phyloP scores from a whole-genome alignment of 2,113 vertebrate genomes.

The Callithrix jacchus region DNA sequence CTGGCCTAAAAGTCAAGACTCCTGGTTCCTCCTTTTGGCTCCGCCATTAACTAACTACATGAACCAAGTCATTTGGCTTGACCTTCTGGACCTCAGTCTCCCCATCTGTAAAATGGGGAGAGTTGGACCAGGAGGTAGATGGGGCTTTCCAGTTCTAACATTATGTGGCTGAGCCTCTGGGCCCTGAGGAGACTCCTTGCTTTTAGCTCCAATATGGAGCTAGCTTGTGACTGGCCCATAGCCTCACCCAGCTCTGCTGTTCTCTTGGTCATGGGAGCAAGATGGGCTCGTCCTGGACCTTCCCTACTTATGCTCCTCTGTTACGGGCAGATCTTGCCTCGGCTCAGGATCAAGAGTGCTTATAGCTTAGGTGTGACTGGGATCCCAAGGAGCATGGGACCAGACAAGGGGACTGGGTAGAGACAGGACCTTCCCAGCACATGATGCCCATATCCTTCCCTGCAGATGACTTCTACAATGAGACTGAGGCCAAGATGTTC shows the following conservation, averaged over 20 bases:
- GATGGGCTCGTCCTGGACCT: constrained; percentile 47
- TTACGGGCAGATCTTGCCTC: constrained; percentile 36
- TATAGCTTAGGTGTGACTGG: constrained; percentile 14
- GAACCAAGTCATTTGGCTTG: not conserved
- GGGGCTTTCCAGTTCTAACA: not conserved
- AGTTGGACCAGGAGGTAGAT: not conserved
- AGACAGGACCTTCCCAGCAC: not conserved
- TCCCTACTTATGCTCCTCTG: constrained; percentile 55
- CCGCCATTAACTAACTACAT: not conserved
- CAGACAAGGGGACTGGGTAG: not conserved
- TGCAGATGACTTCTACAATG: constrained; percentile 89
- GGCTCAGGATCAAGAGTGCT: constrained; percentile 25
- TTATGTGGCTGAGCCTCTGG: not conserved
- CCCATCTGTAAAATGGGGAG: constrained; percentile 17
- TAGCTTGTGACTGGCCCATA: not conserved
- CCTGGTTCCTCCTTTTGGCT: not conserved
- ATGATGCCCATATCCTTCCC: not conserved
- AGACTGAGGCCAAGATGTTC: constrained; percentile 85
- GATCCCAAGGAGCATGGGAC: not conserved
- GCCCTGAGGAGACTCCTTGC: constrained; percentile 6
- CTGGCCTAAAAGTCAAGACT: not conserved
- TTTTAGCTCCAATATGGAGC: constrained; percentile 29
- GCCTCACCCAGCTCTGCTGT: constrained; percentile 3
- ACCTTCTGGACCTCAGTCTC: not conserved
- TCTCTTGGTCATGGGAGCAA: constrained; percentile 64